Base-by-base conservation (phyloP, 2,113 vertebrate species). In the Mixornis gularis region DNA sequence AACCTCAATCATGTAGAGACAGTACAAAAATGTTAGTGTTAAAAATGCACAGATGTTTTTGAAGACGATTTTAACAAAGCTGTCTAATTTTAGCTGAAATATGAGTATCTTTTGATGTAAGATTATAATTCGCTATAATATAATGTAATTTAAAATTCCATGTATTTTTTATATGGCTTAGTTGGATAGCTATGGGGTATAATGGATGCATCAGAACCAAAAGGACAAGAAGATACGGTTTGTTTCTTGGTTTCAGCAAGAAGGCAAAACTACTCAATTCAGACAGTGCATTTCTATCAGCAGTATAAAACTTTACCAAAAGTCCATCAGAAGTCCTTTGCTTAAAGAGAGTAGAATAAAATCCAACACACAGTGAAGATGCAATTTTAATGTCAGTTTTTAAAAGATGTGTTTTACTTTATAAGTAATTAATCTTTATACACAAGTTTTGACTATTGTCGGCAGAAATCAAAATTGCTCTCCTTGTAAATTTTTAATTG, bases 391-490 rank as follows among this genome's bases (percentile, higher is more conserved):
- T 97, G 96, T 26, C 58, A 74, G 80, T 91, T 97, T 96, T 95
- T 76, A 88, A 94, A 89, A 96, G 90, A 96, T 91, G 94, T 96
- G 94, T 95, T 96, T 97, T 95, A 93, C 93, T 95, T 96, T 96
- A 98, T 98, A 97, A 96, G 94, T 89, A 96, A 98, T 99, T 94
- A 98, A 99, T 98, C 96, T 95, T 98, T 91, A 98, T 98, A 89
- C 97, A 98, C 89, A 97, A 97, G 97, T 98, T 98, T 98, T 98
- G 95, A 98, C 97, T 97, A 97, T 97, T 97, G 97, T 95, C 60
- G 97, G 97, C 96, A 98, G 97, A 98, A 98, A 98, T 99, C 98
- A 98, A 98, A 98, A 98, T 98, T 98, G 98, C 97, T 96, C 98
- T 97, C 96, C 94, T 96, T 96, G 96, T 98, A 98, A 98, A 99